Evolutionary conservation across 1,140 invertebrate genomes (phyloP).

Genomic region (Nebria ingens): DNA sequence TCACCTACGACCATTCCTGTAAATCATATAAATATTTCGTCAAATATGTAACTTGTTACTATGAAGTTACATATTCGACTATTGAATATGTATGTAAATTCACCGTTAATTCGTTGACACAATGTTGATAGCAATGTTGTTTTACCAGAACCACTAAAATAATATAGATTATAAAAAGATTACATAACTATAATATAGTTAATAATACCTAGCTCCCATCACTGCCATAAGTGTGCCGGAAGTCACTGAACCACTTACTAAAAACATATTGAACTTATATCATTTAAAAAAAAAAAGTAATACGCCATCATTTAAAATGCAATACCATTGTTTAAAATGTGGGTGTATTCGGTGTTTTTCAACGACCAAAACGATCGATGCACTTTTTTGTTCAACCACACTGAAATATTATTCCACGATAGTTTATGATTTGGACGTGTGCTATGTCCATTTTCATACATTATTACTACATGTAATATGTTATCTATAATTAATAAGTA

Average conservation of each 20-base stretch:
- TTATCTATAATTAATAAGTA: no score
- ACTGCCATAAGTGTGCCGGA: slow-evolving; percentile 35
- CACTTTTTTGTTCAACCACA: neutral
- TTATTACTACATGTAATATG: no score
- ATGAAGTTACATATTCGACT: slow-evolving; percentile 1
- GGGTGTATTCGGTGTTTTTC: neutral
- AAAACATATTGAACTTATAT: slow-evolving; percentile 13
- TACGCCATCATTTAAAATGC: neutral
- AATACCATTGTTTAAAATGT: neutral
- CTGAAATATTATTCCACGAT: slow-evolving; percentile 1
- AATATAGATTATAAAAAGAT: slow-evolving; percentile 11
- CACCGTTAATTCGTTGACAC: slow-evolving; percentile 50
- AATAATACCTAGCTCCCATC: slow-evolving; percentile 38
- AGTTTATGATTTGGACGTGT: neutral
- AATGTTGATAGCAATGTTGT: slow-evolving; percentile 58
- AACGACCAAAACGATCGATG: neutral
- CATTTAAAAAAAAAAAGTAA: neutral
- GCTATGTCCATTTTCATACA: no score
- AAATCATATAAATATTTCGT: slow-evolving; percentile 10
- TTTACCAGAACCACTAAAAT: slow-evolving; percentile 57
- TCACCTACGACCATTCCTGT: slow-evolving; percentile 46
- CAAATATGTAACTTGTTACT: neutral
- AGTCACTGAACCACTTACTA: slow-evolving; percentile 34
- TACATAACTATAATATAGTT: slow-evolving; percentile 16
- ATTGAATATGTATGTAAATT: slow-evolving; percentile 10